Evolutionary conservation across 1,140 invertebrate species (phyloP).

Genomic region (Lepidurus couesii): DNA sequence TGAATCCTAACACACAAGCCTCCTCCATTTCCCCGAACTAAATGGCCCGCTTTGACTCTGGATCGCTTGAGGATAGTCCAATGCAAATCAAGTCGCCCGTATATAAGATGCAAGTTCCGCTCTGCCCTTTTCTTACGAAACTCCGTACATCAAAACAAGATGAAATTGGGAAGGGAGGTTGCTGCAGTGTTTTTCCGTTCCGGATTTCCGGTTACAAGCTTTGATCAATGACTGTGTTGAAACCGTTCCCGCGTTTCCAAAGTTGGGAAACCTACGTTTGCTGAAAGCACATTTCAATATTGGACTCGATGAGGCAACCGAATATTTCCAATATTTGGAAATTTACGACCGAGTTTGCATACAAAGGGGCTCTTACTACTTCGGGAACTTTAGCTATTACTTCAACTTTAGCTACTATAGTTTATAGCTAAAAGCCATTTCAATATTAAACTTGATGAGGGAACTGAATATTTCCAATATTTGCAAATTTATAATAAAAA

Average conservation of each 20-base stretch:
- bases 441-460: neutral
- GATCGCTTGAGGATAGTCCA: neutral
- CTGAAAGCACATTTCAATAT: neutral
- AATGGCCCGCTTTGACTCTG: too few species aligned
- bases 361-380: too few species aligned
- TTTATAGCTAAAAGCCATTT: too few species aligned
- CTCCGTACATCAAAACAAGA: neutral
- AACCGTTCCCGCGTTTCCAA: neutral
- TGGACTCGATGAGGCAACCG: neutral
- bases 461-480: neutral
- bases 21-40: neutral
- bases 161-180: neutral
- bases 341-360: neutral
- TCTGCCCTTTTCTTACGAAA: neutral
- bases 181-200: neutral
- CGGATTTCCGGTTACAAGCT: conserved; percentile 1
- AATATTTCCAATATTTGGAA: neutral
- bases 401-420: too few species aligned
- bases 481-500: neutral
- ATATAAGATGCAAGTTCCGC: neutral
- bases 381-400: too few species aligned
- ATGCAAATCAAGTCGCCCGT: neutral
- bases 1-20: neutral
- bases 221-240: neutral
- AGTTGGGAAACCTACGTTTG: neutral